phyloP scores from a whole-genome alignment of 2,797 vertebrate species.

The Rhinichthys osculus region DNA sequence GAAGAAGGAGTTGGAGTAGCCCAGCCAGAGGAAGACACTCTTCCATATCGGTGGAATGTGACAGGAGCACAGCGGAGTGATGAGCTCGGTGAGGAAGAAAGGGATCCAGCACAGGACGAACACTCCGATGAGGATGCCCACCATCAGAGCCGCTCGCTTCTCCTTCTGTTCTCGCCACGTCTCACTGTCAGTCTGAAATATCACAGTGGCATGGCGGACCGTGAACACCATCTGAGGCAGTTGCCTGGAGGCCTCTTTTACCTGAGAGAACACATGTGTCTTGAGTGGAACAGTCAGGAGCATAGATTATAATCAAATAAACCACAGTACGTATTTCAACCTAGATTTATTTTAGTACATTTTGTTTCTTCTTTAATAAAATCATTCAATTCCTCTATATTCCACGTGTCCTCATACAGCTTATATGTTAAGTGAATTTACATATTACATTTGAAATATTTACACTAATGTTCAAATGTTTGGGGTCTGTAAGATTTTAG shows the following conservation, averaged over 20 bases:
- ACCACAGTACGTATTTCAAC: neutral
- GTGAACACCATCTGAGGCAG: constrained; percentile 88
- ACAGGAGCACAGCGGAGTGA: constrained; percentile 89
- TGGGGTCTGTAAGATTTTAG: neutral
- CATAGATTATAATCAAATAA: neutral
- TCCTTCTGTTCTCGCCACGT: constrained; percentile 97
- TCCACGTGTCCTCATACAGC: neutral
- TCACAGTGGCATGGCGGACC: constrained; percentile 86
- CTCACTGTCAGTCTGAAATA: constrained; percentile 92
- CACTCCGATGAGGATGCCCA: constrained; percentile 94
- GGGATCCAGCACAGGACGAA: constrained; percentile 97
- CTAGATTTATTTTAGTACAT: no score
- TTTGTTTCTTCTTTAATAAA: neutral
- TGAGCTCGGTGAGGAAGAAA: constrained; percentile 94
- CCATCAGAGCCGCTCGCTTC: constrained; percentile 91
- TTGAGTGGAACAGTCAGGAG: neutral
- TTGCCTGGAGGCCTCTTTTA: constrained; percentile 82
- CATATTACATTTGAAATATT: neutral
- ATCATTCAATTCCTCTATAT: neutral
- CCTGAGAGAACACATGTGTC: constrained; percentile 71
- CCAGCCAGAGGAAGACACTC: constrained; percentile 95
- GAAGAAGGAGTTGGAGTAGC: constrained; percentile 98
- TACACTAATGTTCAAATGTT: neutral
- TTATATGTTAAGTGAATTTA: neutral
- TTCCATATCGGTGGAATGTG: constrained; percentile 92